phyloP scores from a whole-genome alignment of 1,140 invertebrate genomes.

The Goniozus legneri region DNA sequence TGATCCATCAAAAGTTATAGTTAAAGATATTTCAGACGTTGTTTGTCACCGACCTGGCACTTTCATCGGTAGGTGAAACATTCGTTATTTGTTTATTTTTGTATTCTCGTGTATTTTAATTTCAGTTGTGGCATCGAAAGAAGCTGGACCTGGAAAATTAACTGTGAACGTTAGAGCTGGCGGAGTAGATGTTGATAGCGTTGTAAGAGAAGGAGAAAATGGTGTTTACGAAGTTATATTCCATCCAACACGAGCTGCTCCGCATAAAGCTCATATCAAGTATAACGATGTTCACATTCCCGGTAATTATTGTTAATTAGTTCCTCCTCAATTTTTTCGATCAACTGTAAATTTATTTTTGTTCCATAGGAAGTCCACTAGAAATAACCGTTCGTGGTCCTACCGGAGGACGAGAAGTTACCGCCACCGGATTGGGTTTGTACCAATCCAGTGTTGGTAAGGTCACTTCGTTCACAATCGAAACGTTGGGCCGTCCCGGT shows the following conservation, averaged over 20 bases:
- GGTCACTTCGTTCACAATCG: slow-evolving; percentile 83
- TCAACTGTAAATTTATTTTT: background rate
- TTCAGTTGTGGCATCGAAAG: slow-evolving; percentile 63
- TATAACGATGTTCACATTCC: slow-evolving; percentile 50
- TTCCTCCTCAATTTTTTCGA: slow-evolving; percentile 6
- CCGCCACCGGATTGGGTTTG: slow-evolving; percentile 73
- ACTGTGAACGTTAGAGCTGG: slow-evolving; percentile 74
- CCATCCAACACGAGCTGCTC: slow-evolving; percentile 74
- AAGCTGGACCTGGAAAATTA: slow-evolving; percentile 80
- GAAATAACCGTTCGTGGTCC: slow-evolving; percentile 95
- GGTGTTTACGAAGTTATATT: slow-evolving; percentile 80
- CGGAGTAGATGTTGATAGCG: slow-evolving; percentile 75
- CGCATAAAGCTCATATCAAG: slow-evolving; percentile 69
- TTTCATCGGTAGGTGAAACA: slow-evolving; percentile 60
- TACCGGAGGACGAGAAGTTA: slow-evolving; percentile 85
- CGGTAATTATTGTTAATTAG: slow-evolving; percentile 23
- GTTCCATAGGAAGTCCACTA: slow-evolving; percentile 71
- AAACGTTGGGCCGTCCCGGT: slow-evolving; percentile 78
- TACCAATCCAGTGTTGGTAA: slow-evolving; percentile 79
- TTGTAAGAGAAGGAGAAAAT: slow-evolving; percentile 68
- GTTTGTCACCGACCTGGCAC: slow-evolving; percentile 79
- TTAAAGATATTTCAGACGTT: slow-evolving; percentile 75
- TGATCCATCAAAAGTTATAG: slow-evolving; percentile 77
- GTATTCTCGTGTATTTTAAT: slow-evolving; percentile 17
- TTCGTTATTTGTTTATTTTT: background rate